Evolutionary conservation across 2,888 invertebrate genomes (phyloP).

Genomic region (Agonum fuliginosum): DNA sequence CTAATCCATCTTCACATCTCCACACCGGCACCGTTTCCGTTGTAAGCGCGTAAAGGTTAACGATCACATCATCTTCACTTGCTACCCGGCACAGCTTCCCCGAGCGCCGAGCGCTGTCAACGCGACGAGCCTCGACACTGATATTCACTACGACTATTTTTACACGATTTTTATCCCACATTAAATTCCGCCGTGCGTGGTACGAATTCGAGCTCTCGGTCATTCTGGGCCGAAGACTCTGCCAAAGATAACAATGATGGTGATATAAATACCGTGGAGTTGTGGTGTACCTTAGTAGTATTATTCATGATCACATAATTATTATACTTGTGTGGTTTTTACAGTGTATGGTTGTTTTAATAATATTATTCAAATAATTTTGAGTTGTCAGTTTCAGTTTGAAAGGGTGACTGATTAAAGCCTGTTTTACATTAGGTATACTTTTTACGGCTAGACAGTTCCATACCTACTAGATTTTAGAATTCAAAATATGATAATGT

Average conservation of each 20-base stretch:
- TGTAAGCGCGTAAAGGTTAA: slow-evolving; percentile 8
- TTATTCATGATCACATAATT: too few relatives aligned
- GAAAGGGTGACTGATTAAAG: too few relatives aligned
- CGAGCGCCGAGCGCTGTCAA: slow-evolving; percentile 11
- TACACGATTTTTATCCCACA: slow-evolving; percentile 41
- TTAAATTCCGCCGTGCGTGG: slow-evolving; percentile 26
- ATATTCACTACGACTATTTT: slow-evolving; percentile 32
- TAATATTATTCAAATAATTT: too few relatives aligned
- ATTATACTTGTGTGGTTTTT: too few relatives aligned
- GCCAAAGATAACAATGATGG: slow-evolving; percentile 37
- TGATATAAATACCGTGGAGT: slow-evolving; percentile 18
- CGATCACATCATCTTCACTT: slow-evolving; percentile 36
- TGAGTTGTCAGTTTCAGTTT: too few relatives aligned
- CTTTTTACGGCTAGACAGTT: too few relatives aligned
- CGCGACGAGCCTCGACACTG: slow-evolving; percentile 19
- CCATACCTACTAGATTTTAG: too few relatives aligned
- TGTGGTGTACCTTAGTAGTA: neutral
- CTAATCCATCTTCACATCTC: slow-evolving; percentile 23
- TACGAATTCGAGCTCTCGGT: slow-evolving; percentile 16
- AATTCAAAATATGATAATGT: too few relatives aligned
- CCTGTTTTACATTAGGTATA: too few relatives aligned
- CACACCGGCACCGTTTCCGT: slow-evolving; percentile 5
- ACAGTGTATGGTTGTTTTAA: too few relatives aligned
- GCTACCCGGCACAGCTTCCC: too few relatives aligned
- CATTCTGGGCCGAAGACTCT: neutral